Evolutionary conservation across 2,888 invertebrate species (phyloP), one percentile per base, ranked within the genome.

Genomic region (Mycalesis mineus): DNA sequence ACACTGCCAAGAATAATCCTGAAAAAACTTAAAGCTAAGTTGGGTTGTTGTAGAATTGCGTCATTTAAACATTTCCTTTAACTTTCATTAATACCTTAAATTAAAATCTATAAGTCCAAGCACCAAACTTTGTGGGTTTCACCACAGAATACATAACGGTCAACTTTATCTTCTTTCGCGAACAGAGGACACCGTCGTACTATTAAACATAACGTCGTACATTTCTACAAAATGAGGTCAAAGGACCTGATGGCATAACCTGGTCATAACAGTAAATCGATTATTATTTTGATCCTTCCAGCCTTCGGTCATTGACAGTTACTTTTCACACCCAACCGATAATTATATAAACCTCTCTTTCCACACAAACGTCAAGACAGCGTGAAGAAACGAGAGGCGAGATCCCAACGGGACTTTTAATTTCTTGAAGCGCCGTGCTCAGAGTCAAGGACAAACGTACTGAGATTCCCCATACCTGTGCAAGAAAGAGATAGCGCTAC

Each of bases 401-500:
- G 68, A 75, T 66, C 61, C 64, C 71, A 86, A 88, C 88, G 88
- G 88, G 84, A 88, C 77, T 79, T 83, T 76, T 71, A 66, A 66
- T 71, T 77, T 77, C 78, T 77, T 71, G 68, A 68, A 74, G 65
- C 69, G 66, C 61, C 42, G 68, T 72, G 79, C 74, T 80, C 78
- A 76, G 65, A 82, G 82, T 84, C 84, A 84, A 88, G 87, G 86
- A 84, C 87, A 85, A 80, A 74, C 80, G 82, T 82, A 82, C 82
- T 80, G 52, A 51, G 50, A 52, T 52, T 52, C 42, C 44, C 39
- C 52, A 45, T 57, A 55, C 29, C 60, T 51, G 57, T 58, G 58
- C 36, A 36, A 36, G 36, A 36, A 11, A 36, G 36, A 11, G 33
- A 33, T 1, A 33, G 33, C 36, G 36, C 11, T 5, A 22, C 22